These are phyloP conservation scores for Carposina sasakii DNA, from an alignment of 1,140 invertebrate species.

Conservation along the genomic window DNA sequence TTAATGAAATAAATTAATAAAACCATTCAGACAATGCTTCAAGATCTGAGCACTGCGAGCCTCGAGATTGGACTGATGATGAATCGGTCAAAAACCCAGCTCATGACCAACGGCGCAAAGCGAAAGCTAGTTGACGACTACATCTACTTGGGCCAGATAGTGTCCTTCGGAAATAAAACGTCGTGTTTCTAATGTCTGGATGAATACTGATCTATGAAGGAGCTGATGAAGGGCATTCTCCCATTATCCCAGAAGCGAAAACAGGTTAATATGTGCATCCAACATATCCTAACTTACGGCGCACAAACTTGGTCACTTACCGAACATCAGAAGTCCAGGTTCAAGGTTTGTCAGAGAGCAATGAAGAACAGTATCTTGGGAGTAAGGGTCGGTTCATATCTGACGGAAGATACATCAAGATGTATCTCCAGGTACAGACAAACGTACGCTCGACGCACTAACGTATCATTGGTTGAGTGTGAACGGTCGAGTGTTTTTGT, in stretches of 20 bases:
- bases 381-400: no score
- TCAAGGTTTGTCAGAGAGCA: not conserved
- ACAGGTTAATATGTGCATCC: not conserved
- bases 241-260: not conserved
- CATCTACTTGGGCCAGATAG: slow-evolving; percentile 6
- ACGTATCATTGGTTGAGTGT: no score
- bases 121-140: slow-evolving; percentile 5
- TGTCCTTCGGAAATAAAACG: not conserved
- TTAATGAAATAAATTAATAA: no score
- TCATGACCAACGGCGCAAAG: slow-evolving; percentile 4
- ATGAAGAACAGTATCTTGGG: no score
- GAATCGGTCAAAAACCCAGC: slow-evolving; percentile 4
- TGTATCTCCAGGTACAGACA: no score
- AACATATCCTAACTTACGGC: not conserved
- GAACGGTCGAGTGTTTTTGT: no score
- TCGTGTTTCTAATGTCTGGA: not conserved
- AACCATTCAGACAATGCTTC: slow-evolving; percentile 7
- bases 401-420: no score
- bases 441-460: no score
- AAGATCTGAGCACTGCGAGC: slow-evolving; percentile 1
- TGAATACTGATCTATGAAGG: not conserved
- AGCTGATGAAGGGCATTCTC: not conserved
- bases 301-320: slow-evolving; percentile 7
- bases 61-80: slow-evolving; percentile 5
- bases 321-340: not conserved